These are phyloP conservation scores for Porites rus DNA, from an alignment of 92 coral and sea anemone genomes.

Conservation along the genomic window DNA sequence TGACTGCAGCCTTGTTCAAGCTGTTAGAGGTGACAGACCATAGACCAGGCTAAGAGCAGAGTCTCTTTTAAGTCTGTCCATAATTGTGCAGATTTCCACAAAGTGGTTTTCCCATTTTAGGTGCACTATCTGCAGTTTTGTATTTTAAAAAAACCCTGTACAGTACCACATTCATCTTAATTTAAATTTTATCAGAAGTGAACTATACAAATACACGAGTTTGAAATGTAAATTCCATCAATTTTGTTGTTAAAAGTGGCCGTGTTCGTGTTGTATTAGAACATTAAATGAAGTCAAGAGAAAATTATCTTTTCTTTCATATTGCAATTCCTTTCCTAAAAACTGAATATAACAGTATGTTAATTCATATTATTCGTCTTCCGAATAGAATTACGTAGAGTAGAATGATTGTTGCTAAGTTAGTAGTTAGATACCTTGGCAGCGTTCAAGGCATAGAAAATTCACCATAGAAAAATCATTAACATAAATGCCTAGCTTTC, in stretches of 20 bases:
- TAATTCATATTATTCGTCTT: no score
- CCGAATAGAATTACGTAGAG: no score
- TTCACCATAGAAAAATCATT: no score
- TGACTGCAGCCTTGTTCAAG: conserved; percentile 4
- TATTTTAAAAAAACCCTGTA: conserved; percentile 22
- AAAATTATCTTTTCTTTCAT: neutral
- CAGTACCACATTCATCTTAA: conserved; percentile 11
- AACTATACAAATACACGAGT: conserved; percentile 17
- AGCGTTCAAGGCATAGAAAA: no score
- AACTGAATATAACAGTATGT: no score
- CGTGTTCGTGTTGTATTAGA: no score
- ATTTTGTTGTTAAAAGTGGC: neutral
- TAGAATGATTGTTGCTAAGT: neutral
- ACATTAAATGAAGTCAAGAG: neutral
- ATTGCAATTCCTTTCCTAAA: no score
- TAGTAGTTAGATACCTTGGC: no score
- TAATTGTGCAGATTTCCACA: conserved; percentile 9
- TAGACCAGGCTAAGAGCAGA: conserved; percentile 2
- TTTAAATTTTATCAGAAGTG: neutral
- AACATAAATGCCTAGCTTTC: conserved; percentile 13
- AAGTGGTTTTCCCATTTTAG: conserved; percentile 1
- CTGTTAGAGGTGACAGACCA: conserved; percentile 14
- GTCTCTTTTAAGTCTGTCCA: conserved; percentile 22
- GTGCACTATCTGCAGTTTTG: conserved; percentile 28
- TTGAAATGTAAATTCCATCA: conserved; percentile 8